Evolutionary conservation across 2,113 vertebrate genomes (phyloP).

Genomic region (Podarcis raffonei): DNA sequence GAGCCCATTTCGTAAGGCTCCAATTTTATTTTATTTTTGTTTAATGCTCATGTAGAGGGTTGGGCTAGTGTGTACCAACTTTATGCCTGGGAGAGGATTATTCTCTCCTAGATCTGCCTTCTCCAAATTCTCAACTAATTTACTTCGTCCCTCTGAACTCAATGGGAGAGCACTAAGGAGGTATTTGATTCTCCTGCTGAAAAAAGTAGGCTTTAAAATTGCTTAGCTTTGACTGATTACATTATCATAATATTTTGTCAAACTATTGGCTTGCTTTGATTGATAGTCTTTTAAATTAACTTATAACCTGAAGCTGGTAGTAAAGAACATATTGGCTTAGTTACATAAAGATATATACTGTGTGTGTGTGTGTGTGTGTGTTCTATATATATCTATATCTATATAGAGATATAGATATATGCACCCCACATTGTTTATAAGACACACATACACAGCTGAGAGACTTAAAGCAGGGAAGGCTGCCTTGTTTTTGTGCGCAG

Average conservation of each 20-base stretch:
- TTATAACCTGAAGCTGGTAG: not conserved
- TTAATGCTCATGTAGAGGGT: no score
- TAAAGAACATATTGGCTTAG: not conserved
- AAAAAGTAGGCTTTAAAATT: not conserved
- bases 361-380: no score
- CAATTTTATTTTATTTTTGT: no score
- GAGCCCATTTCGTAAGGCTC: no score
- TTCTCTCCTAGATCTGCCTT: no score
- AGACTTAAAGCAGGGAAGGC: not conserved
- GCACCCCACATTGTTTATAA: not conserved
- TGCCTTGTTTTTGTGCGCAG: slow-evolving; percentile 5
- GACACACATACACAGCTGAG: not conserved
- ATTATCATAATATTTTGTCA: not conserved
- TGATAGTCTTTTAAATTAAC: not conserved
- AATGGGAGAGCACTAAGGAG: not conserved
- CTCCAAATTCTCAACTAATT: no score
- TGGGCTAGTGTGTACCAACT: no score
- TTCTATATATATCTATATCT: no score
- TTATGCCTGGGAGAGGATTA: no score
- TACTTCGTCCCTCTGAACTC: not conserved
- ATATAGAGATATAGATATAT: no score
- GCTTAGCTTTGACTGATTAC: not conserved
- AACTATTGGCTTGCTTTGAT: no score
- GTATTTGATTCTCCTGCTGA: not conserved
- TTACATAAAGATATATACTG: not conserved